Base-by-base conservation (phyloP, 2,888 invertebrate species). In the Melitaea athalia region DNA sequence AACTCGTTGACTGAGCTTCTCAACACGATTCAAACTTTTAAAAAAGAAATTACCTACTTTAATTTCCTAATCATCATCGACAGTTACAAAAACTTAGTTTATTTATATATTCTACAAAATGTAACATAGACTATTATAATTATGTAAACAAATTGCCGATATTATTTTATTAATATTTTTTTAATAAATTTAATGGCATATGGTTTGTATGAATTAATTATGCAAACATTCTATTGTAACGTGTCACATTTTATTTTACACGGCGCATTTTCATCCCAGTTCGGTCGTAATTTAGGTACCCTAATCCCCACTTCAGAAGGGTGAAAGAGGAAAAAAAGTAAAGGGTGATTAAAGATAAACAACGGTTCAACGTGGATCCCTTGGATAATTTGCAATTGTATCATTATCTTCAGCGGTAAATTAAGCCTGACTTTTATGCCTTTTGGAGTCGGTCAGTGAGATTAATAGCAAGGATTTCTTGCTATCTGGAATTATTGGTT, bases 301-400 rank as follows among this genome's bases (percentile, higher is more conserved):
- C 87, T 88, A 88, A 88, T 88, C 84, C 84, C 81, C 79, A 78
- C 81, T 78, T 75, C 75, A 77, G 79, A 87, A 85, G 82, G 90
- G 85, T 84, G 80, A 79, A 83, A 81, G 75, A 79, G 84, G 82
- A 83, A 84, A 86, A 85, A 88, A 89, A 61, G 83, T 84, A 81
- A 85, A 85, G 88, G 91, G 89, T 85, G 91, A 90, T 91, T 88
- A 88, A 89, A 91, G 91, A 92, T 92, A 92, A 92, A 92, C 90
- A 90, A 86, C 83, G 82, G 82, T 78, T 81, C 72, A 85, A 85
- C 85, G 82, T 83, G 81, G 80, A 79, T 80, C 81, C 77, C 57
- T 42, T 75, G 81, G 77, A 85, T 89, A 88, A 91, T 92, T 91
- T 88, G 86, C 88, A 87, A 88, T 87, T 85, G 84, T 88, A 84